Base-by-base conservation (phyloP, 2,888 invertebrate genomes). In the Asteroscopus sphinx region DNA sequence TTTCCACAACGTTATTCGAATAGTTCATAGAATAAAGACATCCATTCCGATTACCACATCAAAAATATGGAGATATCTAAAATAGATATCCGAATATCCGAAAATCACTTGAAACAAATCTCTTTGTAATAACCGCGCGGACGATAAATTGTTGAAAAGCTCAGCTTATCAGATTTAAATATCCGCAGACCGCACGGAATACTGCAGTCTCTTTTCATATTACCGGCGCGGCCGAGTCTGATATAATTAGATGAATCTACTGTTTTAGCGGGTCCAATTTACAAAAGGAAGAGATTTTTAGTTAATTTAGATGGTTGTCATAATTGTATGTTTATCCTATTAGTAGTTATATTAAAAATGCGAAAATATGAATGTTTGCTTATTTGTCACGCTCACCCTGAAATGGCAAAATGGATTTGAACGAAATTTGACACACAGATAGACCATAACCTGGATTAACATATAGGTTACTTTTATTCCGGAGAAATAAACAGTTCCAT, bases 211-310 rank as follows among this genome's bases (percentile, higher is more conserved):
- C 75, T 77, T 79, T 85, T 80, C 73, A 80, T 82, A 81, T 79
- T 76, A 74, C 69, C 73, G 63, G 77, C 75, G 68, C 73, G 63
- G 77, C 75, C 70, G 74, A 66, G 51, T 64, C 76, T 68, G 69
- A 72, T 73, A 72, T 82, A 83, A 85, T 82, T 83, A 83, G 77
- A 82, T 85, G 73, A 79, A 77, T 74, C 73, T 70, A 49, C 63
- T 62, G 66, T 61, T 67, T 52, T 40, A 17, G 7, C 16, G 39
- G 54, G 39, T 0, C 25, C 35, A 56, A 60, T 52, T 46, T 40
- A 16, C 28, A 12, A 48, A 11, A 30, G 13, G 6, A n/a, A 11
- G 40, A 7, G 0, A 11, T 13, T 17, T 44, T 9, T 1, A n/a
- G n/a, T 1, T 0, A 0, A n/a, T 13, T 41, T 15, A 1, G 4